Percentiles rank a stretch among this genome's conserved stretches.
Evolutionary conservation across 1,140 invertebrate genomes (phyloP).

Genomic region (Cecropterus lyciades): DNA sequence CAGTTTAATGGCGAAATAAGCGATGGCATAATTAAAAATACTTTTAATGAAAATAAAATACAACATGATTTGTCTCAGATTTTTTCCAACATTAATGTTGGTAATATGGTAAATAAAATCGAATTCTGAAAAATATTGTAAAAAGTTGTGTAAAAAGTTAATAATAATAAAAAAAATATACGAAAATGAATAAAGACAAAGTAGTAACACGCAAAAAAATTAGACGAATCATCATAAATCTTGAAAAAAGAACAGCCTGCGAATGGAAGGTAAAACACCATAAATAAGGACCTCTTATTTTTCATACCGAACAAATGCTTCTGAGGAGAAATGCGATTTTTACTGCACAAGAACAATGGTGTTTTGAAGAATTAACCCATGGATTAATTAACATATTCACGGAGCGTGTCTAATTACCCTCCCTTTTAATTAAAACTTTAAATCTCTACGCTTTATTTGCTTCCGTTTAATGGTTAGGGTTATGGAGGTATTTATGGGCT

Average conservation of each 20-base stretch:
- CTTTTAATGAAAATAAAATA: too few relatives aligned
- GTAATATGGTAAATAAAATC: too few relatives aligned
- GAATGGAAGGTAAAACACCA: constrained; percentile 24
- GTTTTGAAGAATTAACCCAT: constrained; percentile 77
- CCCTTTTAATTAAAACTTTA: constrained; percentile 79
- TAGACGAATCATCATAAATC: not conserved
- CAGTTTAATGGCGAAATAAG: too few relatives aligned
- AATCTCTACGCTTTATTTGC: constrained; percentile 73
- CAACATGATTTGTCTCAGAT: too few relatives aligned
- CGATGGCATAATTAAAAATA: too few relatives aligned
- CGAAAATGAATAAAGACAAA: too few relatives aligned
- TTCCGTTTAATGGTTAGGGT: constrained; percentile 58
- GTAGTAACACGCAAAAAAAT: not conserved
- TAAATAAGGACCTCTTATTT: constrained; percentile 34
- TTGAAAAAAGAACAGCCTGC: not conserved
- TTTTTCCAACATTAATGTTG: too few relatives aligned
- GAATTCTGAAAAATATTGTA: too few relatives aligned
- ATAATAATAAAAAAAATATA: too few relatives aligned
- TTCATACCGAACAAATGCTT: constrained; percentile 41
- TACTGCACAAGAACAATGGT: constrained; percentile 72
- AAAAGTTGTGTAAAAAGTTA: too few relatives aligned
- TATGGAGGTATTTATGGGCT: constrained; percentile 48
- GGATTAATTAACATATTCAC: constrained; percentile 81
- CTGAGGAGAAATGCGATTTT: constrained; percentile 61
- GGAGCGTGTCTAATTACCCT: constrained; percentile 76